phyloP scores from a whole-genome alignment of 2,797 vertebrate species.

The Clarias laeviceps region DNA sequence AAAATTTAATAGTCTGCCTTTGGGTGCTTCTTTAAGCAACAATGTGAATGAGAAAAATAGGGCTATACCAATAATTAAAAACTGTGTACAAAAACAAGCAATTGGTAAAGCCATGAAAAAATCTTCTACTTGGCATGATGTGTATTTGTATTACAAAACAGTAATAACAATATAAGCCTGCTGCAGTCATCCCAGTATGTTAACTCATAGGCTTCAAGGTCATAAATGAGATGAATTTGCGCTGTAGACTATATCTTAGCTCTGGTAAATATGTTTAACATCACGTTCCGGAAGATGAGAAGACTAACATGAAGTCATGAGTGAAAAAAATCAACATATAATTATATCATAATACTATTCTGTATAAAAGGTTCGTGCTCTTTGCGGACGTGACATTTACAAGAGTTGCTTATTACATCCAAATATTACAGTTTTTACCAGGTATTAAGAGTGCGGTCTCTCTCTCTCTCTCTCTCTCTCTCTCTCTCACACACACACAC shows the following conservation, averaged over 20 bases:
- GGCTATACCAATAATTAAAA: background rate
- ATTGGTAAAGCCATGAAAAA: background rate
- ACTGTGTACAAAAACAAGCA: background rate
- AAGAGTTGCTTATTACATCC: constrained; percentile 60
- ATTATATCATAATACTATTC: constrained; percentile 61
- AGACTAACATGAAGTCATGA: constrained; percentile 60
- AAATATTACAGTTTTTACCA: constrained; percentile 65
- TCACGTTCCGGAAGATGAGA: constrained; percentile 51
- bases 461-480: constrained; percentile 26
- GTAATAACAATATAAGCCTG: background rate
- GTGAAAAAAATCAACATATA: constrained; percentile 67
- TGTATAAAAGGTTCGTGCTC: constrained; percentile 68
- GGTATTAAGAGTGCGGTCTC: constrained; percentile 50
- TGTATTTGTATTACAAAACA: constrained; percentile 5
- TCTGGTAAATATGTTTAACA: constrained; percentile 56
- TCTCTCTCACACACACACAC: constrained; percentile 20
- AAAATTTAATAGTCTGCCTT: no score
- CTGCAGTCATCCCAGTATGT: constrained; percentile 6
- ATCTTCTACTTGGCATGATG: background rate
- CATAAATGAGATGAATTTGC: constrained; percentile 10
- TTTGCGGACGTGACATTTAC: constrained; percentile 74
- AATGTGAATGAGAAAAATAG: background rate
- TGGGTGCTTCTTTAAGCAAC: background rate
- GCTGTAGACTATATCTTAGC: constrained; percentile 15
- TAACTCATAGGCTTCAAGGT: constrained; percentile 4